Evolutionary conservation across 2,113 vertebrate species (phyloP).

Genomic region (Myrmecophaga tridactyla): DNA sequence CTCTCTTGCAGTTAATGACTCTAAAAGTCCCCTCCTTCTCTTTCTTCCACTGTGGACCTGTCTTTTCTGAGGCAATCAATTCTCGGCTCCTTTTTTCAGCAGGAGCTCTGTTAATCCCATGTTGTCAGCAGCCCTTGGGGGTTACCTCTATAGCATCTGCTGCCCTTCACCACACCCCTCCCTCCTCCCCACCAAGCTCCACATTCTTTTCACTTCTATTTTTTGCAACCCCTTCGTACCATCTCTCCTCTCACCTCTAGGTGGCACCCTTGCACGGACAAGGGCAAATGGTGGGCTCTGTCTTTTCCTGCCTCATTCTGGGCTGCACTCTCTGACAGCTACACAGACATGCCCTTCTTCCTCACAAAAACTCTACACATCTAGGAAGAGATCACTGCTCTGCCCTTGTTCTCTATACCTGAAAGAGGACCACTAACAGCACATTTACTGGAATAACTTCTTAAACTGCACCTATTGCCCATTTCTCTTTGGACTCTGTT

Average conservation of each 20-base stretch:
- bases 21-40: background rate
- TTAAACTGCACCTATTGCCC: background rate
- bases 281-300: background rate
- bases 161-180: background rate
- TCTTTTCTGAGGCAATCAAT: background rate
- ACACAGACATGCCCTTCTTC: accelerated
- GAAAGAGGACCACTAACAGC: background rate
- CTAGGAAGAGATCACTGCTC: background rate
- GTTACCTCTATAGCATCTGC: accelerated
- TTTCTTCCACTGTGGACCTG: background rate
- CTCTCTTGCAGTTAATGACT: background rate
- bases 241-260: background rate
- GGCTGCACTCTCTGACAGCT: background rate
- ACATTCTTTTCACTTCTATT: accelerated
- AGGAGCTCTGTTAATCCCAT: background rate
- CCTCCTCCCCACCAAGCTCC: background rate
- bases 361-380: background rate
- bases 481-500: background rate
- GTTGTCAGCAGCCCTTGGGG: background rate
- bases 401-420: background rate
- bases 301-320: accelerated
- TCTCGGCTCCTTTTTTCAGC: background rate
- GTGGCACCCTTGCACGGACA: background rate
- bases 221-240: background rate
- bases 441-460: background rate